phyloP scores from a whole-genome alignment of 2,888 invertebrate species.

The Arctia plantaginis region DNA sequence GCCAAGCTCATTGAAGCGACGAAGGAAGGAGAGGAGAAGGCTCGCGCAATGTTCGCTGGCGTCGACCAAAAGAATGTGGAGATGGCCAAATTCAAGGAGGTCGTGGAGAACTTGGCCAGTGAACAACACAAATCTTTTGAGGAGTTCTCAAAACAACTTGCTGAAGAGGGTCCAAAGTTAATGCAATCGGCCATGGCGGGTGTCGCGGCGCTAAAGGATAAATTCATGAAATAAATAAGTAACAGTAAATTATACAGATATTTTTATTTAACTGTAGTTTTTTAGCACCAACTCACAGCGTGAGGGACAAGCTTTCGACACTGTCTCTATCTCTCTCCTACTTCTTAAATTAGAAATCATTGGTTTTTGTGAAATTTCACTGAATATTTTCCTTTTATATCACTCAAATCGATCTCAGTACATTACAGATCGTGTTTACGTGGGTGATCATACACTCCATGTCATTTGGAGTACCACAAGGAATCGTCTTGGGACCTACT shows the following conservation, averaged over 20 bases:
- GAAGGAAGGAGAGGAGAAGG: conserved; percentile 54
- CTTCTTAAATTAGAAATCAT: not conserved
- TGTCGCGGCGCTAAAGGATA: conserved; percentile 26
- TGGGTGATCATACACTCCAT: not conserved
- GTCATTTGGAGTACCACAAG: not conserved
- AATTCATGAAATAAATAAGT: conserved; percentile 8
- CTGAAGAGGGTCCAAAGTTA: conserved; percentile 53
- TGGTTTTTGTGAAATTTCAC: not conserved
- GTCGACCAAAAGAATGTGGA: conserved; percentile 45
- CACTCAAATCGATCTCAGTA: not conserved
- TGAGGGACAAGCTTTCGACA: not conserved
- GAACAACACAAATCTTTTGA: conserved; percentile 59
- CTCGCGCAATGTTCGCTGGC: conserved; percentile 52
- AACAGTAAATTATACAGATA: not conserved
- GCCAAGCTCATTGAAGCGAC: conserved; percentile 58
- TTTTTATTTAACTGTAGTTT: not conserved
- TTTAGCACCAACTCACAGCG: not conserved
- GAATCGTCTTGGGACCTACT: not conserved
- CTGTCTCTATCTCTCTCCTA: not conserved
- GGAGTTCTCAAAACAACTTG: conserved; percentile 51
- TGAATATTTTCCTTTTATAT: not conserved
- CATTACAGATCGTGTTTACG: not conserved
- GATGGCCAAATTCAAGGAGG: conserved; percentile 59
- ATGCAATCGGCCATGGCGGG: conserved; percentile 50
- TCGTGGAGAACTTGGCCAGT: conserved; percentile 49